Base-by-base conservation (phyloP, 2,797 vertebrate genomes). In the Schizopygopsis malacanthus region DNA sequence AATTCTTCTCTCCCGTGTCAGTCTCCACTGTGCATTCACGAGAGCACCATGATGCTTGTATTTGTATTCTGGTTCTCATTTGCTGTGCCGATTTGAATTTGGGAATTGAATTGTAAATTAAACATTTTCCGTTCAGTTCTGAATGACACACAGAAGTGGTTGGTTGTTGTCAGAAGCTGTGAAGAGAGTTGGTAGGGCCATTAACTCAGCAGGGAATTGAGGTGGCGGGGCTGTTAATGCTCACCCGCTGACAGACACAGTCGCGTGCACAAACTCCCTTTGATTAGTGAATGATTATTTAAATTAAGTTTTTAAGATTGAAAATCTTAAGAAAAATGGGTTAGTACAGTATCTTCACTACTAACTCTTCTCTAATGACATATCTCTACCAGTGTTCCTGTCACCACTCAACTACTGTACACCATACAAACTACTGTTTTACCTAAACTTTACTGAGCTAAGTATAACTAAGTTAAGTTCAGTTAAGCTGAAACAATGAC, bases 141-240 rank as follows among this genome's bases (percentile, higher is more conserved):
- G 28, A 65, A 67, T 37, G 47, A 61, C 11, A 4, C 41, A 80
- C 61, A 67, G 18, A 80, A 37, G 43, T 65, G 25, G 67, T 79
- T 72, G 76, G 50, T 71, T 72, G n/a, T 79, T 85, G 13, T 71
- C 20, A 6, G 12, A 71, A 39, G 39, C 65, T 71, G 83, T 70
- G n/a, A 78, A 33, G 15, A 28, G 37, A 28, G 37, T 71, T 79
- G n/a, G 50, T 7, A 61, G 75, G 52, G 76, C 52, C 67, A 79
- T 85, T 85, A 79, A 79, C 83, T 61, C 65, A 71, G 83, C 76
- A 72, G 83, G 83, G 83, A 71, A 76, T 72, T 79, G 50, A 54
- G 83, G 61, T 85, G 75, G 83, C 18, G 3, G 67, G 61, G 83
- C 28, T 84, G 76, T 71, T 79, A 79, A 79, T 59, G 65, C 67